phyloP scores from a whole-genome alignment of 1,140 invertebrate genomes.

The Meloidogyne hapla region DNA sequence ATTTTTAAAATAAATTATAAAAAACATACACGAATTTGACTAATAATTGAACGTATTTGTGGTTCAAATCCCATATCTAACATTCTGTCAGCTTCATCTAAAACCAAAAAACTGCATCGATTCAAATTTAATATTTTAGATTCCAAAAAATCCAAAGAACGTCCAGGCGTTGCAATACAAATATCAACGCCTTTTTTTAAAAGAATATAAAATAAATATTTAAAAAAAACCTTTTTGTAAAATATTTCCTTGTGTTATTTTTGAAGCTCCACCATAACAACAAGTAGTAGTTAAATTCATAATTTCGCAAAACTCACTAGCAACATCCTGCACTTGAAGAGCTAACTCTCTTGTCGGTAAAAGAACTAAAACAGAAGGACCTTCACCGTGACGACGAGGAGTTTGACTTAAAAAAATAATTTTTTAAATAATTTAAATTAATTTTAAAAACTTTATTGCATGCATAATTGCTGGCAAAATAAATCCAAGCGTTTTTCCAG shows the following conservation, averaged over 20 bases:
- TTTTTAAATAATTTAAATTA: constrained; percentile 76
- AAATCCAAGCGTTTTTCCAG: constrained; percentile 68
- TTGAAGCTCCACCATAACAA: constrained; percentile 91
- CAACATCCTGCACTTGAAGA: constrained; percentile 78
- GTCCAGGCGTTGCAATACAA: constrained; percentile 91
- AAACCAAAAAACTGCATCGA: constrained; percentile 86
- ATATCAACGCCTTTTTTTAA: constrained; percentile 76
- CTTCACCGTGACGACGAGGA: constrained; percentile 32
- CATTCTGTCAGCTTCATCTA: constrained; percentile 98
- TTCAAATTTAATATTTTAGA: constrained; percentile 82
- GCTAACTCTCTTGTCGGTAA: constrained; percentile 90
- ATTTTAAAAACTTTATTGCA: constrained; percentile 25
- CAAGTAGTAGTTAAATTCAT: constrained; percentile 33
- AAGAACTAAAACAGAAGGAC: constrained; percentile 72
- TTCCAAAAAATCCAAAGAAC: constrained; percentile 91
- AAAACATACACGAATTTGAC: constrained; percentile 87
- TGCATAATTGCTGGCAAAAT: background rate
- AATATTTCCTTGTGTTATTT: constrained; percentile 80
- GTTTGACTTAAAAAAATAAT: constrained; percentile 79
- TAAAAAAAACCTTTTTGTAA: constrained; percentile 64
- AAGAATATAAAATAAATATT: constrained; percentile 65
- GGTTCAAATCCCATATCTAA: constrained; percentile 99
- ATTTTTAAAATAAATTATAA: background rate
- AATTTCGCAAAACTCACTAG: constrained; percentile 30
- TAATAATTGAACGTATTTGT: constrained; percentile 91